Percentiles rank a stretch among this genome's conserved stretches.
These are phyloP conservation scores for Cyrtonyx montezumae DNA, from an alignment of 2,113 vertebrate genomes.

Conservation along the genomic window DNA sequence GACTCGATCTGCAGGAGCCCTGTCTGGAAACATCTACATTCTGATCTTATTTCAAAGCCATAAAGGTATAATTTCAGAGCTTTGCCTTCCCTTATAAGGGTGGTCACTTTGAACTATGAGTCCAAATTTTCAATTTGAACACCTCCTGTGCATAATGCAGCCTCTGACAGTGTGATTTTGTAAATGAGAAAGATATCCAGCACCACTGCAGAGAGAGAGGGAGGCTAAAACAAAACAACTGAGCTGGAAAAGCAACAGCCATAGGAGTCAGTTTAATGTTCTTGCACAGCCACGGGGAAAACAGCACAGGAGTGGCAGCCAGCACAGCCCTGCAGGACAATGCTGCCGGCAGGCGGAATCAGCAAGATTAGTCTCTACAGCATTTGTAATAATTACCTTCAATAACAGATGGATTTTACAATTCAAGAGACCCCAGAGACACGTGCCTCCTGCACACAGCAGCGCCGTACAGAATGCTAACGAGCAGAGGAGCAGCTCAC, in stretches of 20 bases:
- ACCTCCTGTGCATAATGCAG: background rate
- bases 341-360: background rate
- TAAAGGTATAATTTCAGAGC: background rate
- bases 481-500: accelerated
- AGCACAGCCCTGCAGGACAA: background rate
- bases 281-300: background rate
- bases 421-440: background rate
- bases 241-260: background rate
- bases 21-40: background rate
- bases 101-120: background rate
- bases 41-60: constrained; percentile 14
- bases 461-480: accelerated
- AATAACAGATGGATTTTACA: background rate
- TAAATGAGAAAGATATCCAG: background rate
- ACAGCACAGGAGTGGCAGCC: background rate
- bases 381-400: background rate
- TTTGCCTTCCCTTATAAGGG: background rate
- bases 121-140: background rate
- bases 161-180: background rate
- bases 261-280: background rate
- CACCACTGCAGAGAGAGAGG: background rate
- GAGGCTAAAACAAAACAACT: background rate
- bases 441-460: accelerated
- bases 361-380: accelerated
- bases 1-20: background rate